Evolutionary conservation across 37 sponge, comb jelly and placozoan genomes (phyloP).

Genomic region (Hexactinellida sp.): DNA sequence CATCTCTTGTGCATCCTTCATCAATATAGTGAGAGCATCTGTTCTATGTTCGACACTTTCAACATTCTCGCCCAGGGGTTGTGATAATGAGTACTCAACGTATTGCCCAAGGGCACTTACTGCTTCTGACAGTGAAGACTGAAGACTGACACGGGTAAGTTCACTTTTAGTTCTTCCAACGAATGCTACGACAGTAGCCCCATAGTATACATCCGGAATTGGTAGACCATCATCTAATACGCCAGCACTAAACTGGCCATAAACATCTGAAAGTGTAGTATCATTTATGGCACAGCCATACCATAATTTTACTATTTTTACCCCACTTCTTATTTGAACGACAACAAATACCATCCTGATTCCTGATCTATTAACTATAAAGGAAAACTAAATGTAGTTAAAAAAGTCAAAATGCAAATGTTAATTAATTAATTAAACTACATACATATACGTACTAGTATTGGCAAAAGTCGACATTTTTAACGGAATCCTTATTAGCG

Average conservation of each 20-base stretch:
- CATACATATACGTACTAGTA: too few species aligned
- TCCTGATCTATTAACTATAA: too few species aligned
- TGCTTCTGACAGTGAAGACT: conserved; percentile 23
- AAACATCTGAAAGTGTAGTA: conserved; percentile 25
- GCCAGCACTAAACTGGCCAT: conserved; percentile 21
- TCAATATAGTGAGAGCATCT: conserved; percentile 12
- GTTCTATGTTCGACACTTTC: not conserved
- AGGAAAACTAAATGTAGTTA: too few species aligned
- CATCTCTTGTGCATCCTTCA: conserved; percentile 12
- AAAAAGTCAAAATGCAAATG: too few species aligned
- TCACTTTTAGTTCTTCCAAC: conserved; percentile 22
- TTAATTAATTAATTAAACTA: too few species aligned
- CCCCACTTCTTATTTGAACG: conserved; percentile 25
- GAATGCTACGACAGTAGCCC: not conserved
- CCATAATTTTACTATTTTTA: conserved; percentile 24
- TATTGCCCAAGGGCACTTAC: not conserved
- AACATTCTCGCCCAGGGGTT: not conserved
- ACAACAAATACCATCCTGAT: conserved; percentile 22
- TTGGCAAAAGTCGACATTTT: too few species aligned
- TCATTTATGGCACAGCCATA: conserved; percentile 26
- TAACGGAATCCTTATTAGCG: too few species aligned
- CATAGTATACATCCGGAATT: conserved; percentile 29
- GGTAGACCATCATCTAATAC: conserved; percentile 24
- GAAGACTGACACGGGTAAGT: conserved; percentile 17
- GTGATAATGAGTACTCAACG: not conserved